A percentile compares a stretch with the other conserved stretches of the same genome.
Evolutionary conservation across 2,888 invertebrate genomes (phyloP).

Genomic region (Arctia plantaginis): DNA sequence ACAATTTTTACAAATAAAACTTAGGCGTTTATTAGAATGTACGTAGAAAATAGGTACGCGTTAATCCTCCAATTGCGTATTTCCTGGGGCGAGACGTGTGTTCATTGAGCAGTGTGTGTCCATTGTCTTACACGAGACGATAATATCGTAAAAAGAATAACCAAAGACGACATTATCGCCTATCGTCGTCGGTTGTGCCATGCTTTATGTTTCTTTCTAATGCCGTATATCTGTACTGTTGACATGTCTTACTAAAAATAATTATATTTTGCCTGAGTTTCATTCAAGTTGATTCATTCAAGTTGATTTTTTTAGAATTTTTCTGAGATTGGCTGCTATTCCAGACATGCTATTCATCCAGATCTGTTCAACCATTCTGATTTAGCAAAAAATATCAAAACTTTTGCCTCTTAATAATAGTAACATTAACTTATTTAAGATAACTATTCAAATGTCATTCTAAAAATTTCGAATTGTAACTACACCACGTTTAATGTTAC

Average conservation of each 20-base stretch:
- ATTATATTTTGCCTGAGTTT: not conserved
- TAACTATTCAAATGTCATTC: not conserved
- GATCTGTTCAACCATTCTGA: not conserved
- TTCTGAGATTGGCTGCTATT: too few species aligned
- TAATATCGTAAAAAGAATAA: not conserved
- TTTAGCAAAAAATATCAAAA: not conserved
- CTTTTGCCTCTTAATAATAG: not conserved
- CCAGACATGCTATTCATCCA: not conserved
- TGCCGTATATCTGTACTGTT: too few species aligned
- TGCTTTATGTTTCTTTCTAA: too few species aligned
- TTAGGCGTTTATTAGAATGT: constrained; percentile 11
- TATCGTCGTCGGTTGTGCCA: too few species aligned
- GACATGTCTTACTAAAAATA: too few species aligned
- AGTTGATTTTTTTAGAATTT: too few species aligned
- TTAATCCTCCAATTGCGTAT: constrained; percentile 60
- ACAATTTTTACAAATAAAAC: not conserved
- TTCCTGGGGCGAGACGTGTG: constrained; percentile 57
- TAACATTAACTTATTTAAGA: not conserved
- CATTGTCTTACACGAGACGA: constrained; percentile 37
- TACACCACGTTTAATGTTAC: not conserved
- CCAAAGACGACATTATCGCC: not conserved
- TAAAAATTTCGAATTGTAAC: not conserved
- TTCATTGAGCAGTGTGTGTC: constrained; percentile 33
- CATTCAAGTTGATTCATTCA: not conserved
- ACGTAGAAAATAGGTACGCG: constrained; percentile 56